phyloP scores from a whole-genome alignment of 2,888 invertebrate species.

The Leptopilina myrica region DNA sequence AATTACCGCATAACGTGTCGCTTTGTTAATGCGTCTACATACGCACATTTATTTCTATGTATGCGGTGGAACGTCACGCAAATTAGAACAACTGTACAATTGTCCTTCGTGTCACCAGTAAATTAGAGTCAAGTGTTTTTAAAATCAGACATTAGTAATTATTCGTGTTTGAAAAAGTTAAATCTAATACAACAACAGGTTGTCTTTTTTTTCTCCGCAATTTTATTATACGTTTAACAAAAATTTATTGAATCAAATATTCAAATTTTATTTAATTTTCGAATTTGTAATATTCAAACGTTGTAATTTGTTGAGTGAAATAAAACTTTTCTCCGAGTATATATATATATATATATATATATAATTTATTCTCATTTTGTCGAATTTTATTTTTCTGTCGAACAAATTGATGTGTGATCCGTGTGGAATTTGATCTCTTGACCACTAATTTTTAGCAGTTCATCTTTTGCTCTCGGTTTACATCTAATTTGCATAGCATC shows the following conservation, averaged over 20 bases:
- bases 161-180: constrained; percentile 5
- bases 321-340: no score
- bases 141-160: constrained; percentile 29
- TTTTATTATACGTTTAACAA: no score
- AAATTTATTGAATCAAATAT: no score
- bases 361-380: no score
- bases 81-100: constrained; percentile 21
- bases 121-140: constrained; percentile 40
- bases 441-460: constrained; percentile 15
- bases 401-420: background rate
- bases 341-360: no score
- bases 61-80: constrained; percentile 30
- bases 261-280: no score
- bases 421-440: background rate
- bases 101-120: constrained; percentile 31
- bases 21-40: constrained; percentile 37
- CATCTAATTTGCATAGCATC: constrained; percentile 7
- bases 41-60: background rate
- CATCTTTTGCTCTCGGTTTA: constrained; percentile 12
- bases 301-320: no score
- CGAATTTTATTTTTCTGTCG: background rate
- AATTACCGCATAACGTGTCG: constrained; percentile 32
- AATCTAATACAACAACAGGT: constrained; percentile 3
- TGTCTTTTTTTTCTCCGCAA: background rate
- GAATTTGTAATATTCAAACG: no score